Evolutionary conservation across 2,888 invertebrate species (phyloP).

Genomic region (Cerceris rybyensis): DNA sequence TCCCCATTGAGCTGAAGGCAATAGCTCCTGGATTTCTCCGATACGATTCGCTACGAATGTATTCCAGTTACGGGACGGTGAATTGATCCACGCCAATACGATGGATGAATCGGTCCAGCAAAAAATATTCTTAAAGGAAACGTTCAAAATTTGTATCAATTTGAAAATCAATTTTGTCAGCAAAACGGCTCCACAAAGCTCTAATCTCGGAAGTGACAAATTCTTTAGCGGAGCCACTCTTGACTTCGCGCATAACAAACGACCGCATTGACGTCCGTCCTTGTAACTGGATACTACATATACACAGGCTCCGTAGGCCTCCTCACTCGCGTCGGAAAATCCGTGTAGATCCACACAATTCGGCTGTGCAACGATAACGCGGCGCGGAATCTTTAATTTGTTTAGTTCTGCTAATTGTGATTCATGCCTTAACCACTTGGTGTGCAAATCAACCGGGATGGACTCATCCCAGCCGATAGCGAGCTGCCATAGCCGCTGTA

Average conservation of each 20-base stretch:
- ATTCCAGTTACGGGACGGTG: not conserved
- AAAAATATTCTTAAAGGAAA: not conserved
- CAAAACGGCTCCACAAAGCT: slow-evolving; percentile 2
- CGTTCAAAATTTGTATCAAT: too few species aligned
- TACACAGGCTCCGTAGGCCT: not conserved
- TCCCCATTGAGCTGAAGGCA: slow-evolving; percentile 1
- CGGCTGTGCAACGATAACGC: not conserved
- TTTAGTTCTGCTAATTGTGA: slow-evolving; percentile 21
- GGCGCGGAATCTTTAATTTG: not conserved
- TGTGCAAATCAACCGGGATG: slow-evolving; percentile 19
- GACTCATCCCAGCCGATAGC: slow-evolving; percentile 54
- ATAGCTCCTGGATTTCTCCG: not conserved
- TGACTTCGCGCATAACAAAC: not conserved
- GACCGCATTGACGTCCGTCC: too few species aligned
- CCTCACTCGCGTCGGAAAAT: not conserved
- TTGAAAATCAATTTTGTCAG: not conserved
- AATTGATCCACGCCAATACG: not conserved
- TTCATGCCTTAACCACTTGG: not conserved
- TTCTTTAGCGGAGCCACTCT: not conserved
- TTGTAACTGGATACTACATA: not conserved
- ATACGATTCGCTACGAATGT: slow-evolving; percentile 17
- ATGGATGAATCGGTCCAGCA: slow-evolving; percentile 15
- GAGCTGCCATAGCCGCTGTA: slow-evolving; percentile 28
- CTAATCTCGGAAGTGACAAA: not conserved
- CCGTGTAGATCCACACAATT: not conserved